Percentiles rank a stretch among this genome's conserved stretches.
These are phyloP conservation scores for Zaprionus lachaisei DNA, from an alignment of 1,140 invertebrate genomes.

Conservation along the genomic window DNA sequence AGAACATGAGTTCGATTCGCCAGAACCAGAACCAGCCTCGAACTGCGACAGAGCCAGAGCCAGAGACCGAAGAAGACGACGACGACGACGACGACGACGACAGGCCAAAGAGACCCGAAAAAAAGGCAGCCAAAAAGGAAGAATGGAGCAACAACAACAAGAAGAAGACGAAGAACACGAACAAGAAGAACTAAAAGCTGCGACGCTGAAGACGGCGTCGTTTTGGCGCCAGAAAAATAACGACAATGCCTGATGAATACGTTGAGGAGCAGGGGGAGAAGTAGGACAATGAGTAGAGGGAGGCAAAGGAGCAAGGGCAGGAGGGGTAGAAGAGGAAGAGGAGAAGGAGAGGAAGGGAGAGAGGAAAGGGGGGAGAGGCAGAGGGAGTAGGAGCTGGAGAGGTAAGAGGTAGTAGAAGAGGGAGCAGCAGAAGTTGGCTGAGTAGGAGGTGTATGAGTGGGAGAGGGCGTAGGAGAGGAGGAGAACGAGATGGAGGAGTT, in stretches of 20 bases:
- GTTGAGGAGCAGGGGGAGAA: conserved; percentile 31
- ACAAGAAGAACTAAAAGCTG: conserved; percentile 37
- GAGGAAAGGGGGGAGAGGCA: not conserved
- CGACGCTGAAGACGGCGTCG: conserved; percentile 73
- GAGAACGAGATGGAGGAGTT: not conserved
- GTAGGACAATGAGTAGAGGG: not conserved
- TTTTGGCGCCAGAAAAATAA: conserved; percentile 84
- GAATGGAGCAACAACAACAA: conserved; percentile 51
- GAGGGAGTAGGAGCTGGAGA: not conserved
- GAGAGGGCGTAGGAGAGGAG: not conserved
- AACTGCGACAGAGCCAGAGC: conserved; percentile 30
- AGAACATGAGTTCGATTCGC: conserved; percentile 76
- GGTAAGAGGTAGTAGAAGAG: not conserved
- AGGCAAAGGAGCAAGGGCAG: not conserved
- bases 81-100: not conserved
- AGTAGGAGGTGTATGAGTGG: not conserved
- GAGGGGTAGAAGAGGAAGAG: not conserved
- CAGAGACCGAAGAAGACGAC: conserved; percentile 12
- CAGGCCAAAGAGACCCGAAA: conserved; percentile 54
- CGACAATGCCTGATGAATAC: conserved; percentile 81
- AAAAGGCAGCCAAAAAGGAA: conserved; percentile 59
- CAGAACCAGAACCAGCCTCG: conserved; percentile 40
- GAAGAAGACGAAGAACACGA: not conserved
- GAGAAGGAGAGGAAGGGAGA: too few relatives aligned
- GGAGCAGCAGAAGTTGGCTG: not conserved